phyloP scores from a whole-genome alignment of 2,113 vertebrate species.

The Menura novaehollandiae region DNA sequence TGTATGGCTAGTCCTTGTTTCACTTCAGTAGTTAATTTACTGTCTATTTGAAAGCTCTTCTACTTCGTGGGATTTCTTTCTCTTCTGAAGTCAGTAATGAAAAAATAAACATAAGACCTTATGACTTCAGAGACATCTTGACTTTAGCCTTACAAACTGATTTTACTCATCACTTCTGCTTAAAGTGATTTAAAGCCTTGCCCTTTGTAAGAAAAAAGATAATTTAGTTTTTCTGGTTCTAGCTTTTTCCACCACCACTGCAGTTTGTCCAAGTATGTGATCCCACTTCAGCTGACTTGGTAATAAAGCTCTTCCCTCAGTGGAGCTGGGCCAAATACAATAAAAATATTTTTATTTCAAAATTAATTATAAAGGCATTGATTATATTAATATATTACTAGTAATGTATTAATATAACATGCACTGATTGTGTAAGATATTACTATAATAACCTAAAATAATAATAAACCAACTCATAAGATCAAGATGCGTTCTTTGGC shows the following conservation, averaged over 20 bases:
- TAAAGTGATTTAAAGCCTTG: not conserved
- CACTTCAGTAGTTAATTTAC: not conserved
- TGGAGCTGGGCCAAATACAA: not conserved
- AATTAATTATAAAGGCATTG: not conserved
- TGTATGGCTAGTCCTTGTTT: not conserved
- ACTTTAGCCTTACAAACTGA: not conserved
- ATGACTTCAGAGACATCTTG: not conserved
- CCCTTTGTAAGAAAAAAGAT: not conserved
- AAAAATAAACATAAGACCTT: not conserved
- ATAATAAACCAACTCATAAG: not conserved
- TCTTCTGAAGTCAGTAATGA: not conserved
- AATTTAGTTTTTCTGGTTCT: not conserved
- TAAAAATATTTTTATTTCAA: not conserved
- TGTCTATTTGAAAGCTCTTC: not conserved
- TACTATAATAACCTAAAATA: not conserved
- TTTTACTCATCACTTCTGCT: not conserved
- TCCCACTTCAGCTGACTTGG: not conserved
- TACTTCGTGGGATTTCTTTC: not conserved
- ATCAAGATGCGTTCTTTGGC: not conserved
- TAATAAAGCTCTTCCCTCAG: not conserved
- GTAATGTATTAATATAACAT: not conserved
- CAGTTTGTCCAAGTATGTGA: not conserved
- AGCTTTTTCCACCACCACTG: not conserved
- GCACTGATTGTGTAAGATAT: not conserved
- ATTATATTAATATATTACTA: not conserved